phyloP scores from a whole-genome alignment of 2,888 invertebrate species.

The Galeopsomyia nigrocyanea region DNA sequence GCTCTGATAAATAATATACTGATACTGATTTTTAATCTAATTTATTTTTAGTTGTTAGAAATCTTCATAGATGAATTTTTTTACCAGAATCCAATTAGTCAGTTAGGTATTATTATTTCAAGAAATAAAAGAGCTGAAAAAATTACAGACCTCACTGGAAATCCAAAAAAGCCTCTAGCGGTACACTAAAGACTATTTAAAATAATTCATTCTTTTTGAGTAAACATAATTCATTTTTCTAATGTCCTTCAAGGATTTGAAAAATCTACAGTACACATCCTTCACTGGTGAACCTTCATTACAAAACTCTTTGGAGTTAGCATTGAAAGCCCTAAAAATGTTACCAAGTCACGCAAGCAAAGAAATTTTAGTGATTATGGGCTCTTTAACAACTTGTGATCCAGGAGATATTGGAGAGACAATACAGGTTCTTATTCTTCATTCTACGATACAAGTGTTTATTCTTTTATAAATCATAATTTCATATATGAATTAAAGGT shows the following conservation, averaged over 20 bases:
- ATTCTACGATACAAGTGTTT: background rate
- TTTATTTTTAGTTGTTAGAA: slow-evolving; percentile 81
- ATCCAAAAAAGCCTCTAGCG: slow-evolving; percentile 84
- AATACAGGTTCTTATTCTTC: slow-evolving; percentile 73
- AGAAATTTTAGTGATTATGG: slow-evolving; percentile 92
- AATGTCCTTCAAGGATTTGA: slow-evolving; percentile 57
- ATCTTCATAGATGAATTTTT: slow-evolving; percentile 97
- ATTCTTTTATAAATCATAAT: background rate
- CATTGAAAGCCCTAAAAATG: slow-evolving; percentile 85
- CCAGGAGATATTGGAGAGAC: slow-evolving; percentile 92
- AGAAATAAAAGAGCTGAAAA: slow-evolving; percentile 96
- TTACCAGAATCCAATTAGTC: slow-evolving; percentile 98
- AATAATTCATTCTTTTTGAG: slow-evolving; percentile 12
- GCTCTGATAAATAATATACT: background rate
- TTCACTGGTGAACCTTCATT: slow-evolving; percentile 95
- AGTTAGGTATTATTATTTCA: slow-evolving; percentile 91
- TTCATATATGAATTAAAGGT: slow-evolving; percentile 68
- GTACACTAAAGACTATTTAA: slow-evolving; percentile 58
- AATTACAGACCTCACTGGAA: slow-evolving; percentile 91
- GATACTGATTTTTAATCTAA: slow-evolving; percentile 39
- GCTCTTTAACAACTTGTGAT: slow-evolving; percentile 96
- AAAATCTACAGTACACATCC: slow-evolving; percentile 74
- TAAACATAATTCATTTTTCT: slow-evolving; percentile 24
- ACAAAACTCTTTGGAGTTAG: slow-evolving; percentile 94
- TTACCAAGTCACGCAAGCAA: slow-evolving; percentile 95